Conservation (phyloP, 2,113 vertebrate genomes). For the Probosciger aterrimus region DNA sequence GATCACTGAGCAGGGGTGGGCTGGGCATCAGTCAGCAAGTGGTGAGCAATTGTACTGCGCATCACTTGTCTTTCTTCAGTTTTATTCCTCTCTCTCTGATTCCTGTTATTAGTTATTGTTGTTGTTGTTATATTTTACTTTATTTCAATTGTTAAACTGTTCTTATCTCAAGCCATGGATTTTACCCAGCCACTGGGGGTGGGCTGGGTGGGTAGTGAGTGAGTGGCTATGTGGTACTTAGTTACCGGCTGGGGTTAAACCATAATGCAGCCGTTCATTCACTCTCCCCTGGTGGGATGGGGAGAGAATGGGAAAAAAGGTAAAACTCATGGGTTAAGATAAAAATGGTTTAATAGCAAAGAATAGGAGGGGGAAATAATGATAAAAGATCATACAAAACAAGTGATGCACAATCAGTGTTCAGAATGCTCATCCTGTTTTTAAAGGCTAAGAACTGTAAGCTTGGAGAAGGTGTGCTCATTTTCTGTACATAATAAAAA, state of each 20-base stretch:
- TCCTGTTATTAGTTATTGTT: background rate
- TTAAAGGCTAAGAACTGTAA: background rate
- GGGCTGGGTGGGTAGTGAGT: background rate
- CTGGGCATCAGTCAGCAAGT: background rate
- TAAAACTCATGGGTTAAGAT: background rate
- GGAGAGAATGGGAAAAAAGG: background rate
- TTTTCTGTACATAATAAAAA: background rate
- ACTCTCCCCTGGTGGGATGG: background rate
- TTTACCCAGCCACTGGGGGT: background rate
- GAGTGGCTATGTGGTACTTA: background rate
- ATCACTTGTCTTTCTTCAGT: background rate
- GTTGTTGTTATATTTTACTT: background rate
- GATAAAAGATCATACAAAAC: background rate
- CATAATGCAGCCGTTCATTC: background rate
- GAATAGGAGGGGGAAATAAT: background rate
- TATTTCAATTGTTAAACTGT: background rate
- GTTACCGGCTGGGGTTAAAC: background rate
- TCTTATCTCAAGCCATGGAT: background rate
- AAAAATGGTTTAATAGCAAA: background rate
- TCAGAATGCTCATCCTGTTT: background rate
- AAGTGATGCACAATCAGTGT: background rate
- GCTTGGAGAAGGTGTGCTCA: background rate
- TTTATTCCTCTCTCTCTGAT: background rate
- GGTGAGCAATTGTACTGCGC: background rate
- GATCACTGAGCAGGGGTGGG: background rate